Conservation (phyloP, 2,888 invertebrate species). For the Nemapogon koenigi region DNA sequence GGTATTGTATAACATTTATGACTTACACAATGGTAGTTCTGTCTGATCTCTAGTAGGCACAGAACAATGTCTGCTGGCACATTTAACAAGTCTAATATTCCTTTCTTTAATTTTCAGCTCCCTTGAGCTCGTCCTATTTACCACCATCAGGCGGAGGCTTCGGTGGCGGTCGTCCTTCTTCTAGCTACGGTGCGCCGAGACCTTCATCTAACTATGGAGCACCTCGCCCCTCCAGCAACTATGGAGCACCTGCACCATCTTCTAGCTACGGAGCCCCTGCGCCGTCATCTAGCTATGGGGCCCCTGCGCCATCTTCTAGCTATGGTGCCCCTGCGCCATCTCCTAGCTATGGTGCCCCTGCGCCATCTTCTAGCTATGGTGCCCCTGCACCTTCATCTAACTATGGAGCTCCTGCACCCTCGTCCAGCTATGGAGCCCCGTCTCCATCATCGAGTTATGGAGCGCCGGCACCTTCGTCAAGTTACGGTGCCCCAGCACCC, state of each 20-base stretch:
- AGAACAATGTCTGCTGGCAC: no score
- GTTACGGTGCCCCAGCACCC: conserved; percentile 38
- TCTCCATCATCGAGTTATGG: conserved; percentile 27
- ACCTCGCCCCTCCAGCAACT: conserved; percentile 22
- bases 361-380: conserved; percentile 25
- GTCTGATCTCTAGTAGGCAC: no score
- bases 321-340: conserved; percentile 49
- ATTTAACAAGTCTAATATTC: no score
- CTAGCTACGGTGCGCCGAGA: conserved; percentile 32
- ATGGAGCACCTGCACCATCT: conserved; percentile 29
- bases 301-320: conserved; percentile 34
- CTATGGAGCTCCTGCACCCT: conserved; percentile 36
- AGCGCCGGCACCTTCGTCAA: conserved; percentile 32
- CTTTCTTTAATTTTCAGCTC: conserved; percentile 41
- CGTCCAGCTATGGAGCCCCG: conserved; percentile 24
- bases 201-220: conserved; percentile 49
- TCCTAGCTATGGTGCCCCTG: conserved; percentile 34
- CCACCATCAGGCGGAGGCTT: conserved; percentile 60
- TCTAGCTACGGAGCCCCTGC: conserved; percentile 42
- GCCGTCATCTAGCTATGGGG: conserved; percentile 51
- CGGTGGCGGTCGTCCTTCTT: conserved; percentile 20
- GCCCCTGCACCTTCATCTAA: conserved; percentile 31
- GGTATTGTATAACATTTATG: no score
- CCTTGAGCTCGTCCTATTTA: conserved; percentile 62
- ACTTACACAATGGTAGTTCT: no score